Percentiles rank a stretch among this genome's conserved stretches.
These are phyloP conservation scores for Lucifuga dentata DNA, from an alignment of 2,113 vertebrate genomes.

Conservation along the genomic window DNA sequence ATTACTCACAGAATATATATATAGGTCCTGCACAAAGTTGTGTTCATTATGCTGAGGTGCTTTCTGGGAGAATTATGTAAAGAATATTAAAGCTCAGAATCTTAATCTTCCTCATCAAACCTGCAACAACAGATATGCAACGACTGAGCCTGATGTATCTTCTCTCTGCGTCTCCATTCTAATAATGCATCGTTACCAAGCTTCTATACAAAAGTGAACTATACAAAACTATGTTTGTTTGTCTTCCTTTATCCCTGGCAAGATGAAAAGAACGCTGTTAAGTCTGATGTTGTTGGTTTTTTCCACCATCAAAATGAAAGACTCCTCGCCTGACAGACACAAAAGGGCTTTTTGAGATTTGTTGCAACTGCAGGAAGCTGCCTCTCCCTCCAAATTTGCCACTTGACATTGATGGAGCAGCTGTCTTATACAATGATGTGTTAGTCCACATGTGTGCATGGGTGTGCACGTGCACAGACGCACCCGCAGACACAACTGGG, in stretches of 20 bases:
- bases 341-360: conserved; percentile 77
- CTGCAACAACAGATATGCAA: no score
- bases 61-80: neutral
- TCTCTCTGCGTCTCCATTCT: neutral
- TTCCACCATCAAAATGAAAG: conserved; percentile 71
- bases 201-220: conserved; percentile 9
- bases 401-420: conserved; percentile 78
- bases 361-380: conserved; percentile 71
- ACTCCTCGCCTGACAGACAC: conserved; percentile 70
- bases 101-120: neutral
- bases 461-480: conserved; percentile 5
- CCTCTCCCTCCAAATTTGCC: conserved; percentile 74
- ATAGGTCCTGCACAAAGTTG: conserved; percentile 24
- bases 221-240: conserved; percentile 61
- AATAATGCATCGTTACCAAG: neutral
- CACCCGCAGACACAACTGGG: conserved; percentile 58
- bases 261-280: conserved; percentile 60
- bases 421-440: conserved; percentile 69
- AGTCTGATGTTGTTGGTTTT: conserved; percentile 68
- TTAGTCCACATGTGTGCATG: conserved; percentile 48
- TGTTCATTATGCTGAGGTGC: neutral
- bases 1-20: conserved; percentile 3
- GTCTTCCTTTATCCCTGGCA: conserved; percentile 53
- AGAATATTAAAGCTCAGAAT: conserved; percentile 4
- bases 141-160: no score